Conservation (phyloP, 2,888 invertebrate species). For the Thalpophila matura region DNA sequence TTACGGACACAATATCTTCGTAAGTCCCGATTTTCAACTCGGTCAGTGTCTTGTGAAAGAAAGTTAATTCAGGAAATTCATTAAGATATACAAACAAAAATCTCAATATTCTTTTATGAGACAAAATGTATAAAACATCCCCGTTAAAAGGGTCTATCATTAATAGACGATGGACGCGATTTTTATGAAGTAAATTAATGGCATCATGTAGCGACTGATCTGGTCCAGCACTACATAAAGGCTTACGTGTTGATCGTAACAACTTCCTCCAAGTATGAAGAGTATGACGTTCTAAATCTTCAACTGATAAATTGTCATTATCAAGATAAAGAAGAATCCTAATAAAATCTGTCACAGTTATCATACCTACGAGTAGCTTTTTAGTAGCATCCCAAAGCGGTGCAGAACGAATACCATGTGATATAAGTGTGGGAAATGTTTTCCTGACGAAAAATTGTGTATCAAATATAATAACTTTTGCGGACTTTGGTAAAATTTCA, state of each 20-base stretch:
- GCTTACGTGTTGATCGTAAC: constrained; percentile 81
- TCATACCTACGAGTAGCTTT: constrained; percentile 87
- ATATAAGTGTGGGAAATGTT: constrained; percentile 87
- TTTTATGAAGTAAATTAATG: constrained; percentile 84
- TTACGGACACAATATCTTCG: constrained; percentile 83
- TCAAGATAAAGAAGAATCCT: constrained; percentile 85
- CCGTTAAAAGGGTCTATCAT: constrained; percentile 84
- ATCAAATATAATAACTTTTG: constrained; percentile 89
- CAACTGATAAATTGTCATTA: constrained; percentile 83
- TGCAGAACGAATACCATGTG: constrained; percentile 87
- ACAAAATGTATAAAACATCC: constrained; percentile 86
- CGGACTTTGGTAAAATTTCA: constrained; percentile 88
- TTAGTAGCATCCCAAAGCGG: constrained; percentile 87
- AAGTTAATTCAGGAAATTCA: constrained; percentile 88
- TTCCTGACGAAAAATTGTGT: constrained; percentile 87
- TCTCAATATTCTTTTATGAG: constrained; percentile 87
- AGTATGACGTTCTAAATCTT: constrained; percentile 86
- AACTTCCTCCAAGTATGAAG: constrained; percentile 87
- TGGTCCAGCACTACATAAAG: constrained; percentile 82
- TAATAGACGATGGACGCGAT: constrained; percentile 85
- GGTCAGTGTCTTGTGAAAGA: constrained; percentile 84
- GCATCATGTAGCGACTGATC: constrained; percentile 88
- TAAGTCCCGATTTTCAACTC: constrained; percentile 88
- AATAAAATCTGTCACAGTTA: constrained; percentile 88
- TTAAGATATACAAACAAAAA: constrained; percentile 88